phyloP scores from a whole-genome alignment of 1,140 invertebrate genomes.

The Orchesella cincta region DNA sequence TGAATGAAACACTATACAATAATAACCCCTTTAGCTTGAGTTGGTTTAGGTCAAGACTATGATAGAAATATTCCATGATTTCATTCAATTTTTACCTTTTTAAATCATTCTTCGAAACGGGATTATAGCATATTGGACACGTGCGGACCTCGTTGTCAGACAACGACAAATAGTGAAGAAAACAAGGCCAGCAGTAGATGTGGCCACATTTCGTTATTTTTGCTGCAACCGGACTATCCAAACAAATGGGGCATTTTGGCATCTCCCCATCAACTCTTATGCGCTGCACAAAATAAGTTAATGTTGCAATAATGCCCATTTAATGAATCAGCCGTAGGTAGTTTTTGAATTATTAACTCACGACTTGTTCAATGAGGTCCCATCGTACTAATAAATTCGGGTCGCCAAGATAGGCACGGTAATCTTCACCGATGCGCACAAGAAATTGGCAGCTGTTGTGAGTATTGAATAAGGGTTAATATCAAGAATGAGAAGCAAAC shows the following conservation, averaged over 20 bases:
- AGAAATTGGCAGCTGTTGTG: slow-evolving; percentile 89
- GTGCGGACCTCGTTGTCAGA: slow-evolving; percentile 74
- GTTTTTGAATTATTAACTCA: slow-evolving; percentile 58
- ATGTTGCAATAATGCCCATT: slow-evolving; percentile 50
- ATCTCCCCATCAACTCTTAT: slow-evolving; percentile 59
- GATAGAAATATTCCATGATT: too few species aligned
- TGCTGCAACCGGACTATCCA: slow-evolving; percentile 76
- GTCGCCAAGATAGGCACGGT: slow-evolving; percentile 72
- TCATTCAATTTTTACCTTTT: too few species aligned
- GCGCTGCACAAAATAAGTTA: neutral
- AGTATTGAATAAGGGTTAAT: too few species aligned
- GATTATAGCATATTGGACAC: slow-evolving; percentile 86
- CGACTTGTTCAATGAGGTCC: slow-evolving; percentile 88
- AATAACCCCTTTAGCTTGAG: too few species aligned
- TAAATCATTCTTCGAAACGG: slow-evolving; percentile 73
- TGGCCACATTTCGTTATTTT: slow-evolving; percentile 94
- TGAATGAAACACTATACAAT: slow-evolving; percentile 61
- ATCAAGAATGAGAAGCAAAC: neutral
- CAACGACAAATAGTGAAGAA: slow-evolving; percentile 86
- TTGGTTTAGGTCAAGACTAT: too few species aligned
- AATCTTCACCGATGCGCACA: slow-evolving; percentile 76
- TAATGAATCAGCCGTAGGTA: too few species aligned
- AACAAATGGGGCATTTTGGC: slow-evolving; percentile 86
- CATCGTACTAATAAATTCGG: slow-evolving; percentile 89
- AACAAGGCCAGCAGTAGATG: slow-evolving; percentile 93